These are phyloP conservation scores for Shargacucullia verbasci DNA, from an alignment of 2,888 invertebrate species.

Conservation along the genomic window DNA sequence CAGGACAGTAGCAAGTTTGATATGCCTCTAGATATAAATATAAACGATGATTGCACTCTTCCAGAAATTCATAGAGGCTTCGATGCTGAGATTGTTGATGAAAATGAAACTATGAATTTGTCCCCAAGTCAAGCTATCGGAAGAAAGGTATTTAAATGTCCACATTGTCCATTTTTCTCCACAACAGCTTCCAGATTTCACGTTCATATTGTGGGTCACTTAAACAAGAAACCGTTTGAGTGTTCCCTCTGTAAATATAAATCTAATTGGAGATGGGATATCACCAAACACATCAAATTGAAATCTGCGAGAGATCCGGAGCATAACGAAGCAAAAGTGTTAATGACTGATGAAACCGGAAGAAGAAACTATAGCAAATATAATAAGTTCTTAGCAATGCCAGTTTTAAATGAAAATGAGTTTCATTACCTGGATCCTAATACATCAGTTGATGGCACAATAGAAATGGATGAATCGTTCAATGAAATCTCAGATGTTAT, in stretches of 20 bases:
- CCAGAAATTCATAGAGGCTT: slow-evolving; percentile 75
- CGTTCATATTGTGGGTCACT: slow-evolving; percentile 97
- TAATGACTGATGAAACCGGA: slow-evolving; percentile 97
- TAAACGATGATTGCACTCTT: slow-evolving; percentile 83
- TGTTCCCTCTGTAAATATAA: slow-evolving; percentile 98
- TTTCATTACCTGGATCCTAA: slow-evolving; percentile 82
- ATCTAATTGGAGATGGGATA: slow-evolving; percentile 99
- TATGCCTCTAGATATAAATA: slow-evolving; percentile 80
- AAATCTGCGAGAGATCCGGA: slow-evolving; percentile 95
- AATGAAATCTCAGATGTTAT: slow-evolving; percentile 81
- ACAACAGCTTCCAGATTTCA: slow-evolving; percentile 97
- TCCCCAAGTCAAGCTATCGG: slow-evolving; percentile 90
- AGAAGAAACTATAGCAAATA: slow-evolving; percentile 97
- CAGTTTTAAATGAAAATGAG: slow-evolving; percentile 88
- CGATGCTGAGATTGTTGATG: slow-evolving; percentile 78
- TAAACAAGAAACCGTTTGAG: slow-evolving; percentile 98
- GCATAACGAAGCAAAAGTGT: slow-evolving; percentile 94
- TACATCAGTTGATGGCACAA: slow-evolving; percentile 77
- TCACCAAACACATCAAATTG: slow-evolving; percentile 97
- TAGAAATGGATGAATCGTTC: slow-evolving; percentile 84
- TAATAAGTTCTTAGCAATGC: slow-evolving; percentile 94
- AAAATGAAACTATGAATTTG: slow-evolving; percentile 90
- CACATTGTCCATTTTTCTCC: slow-evolving; percentile 97
- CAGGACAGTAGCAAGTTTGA: slow-evolving; percentile 78
- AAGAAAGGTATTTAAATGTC: slow-evolving; percentile 96